A percentile compares a stretch with the other conserved stretches of the same genome.
These are phyloP conservation scores for Anastatus disparis DNA, from an alignment of 1,140 invertebrate species.

Conservation along the genomic window DNA sequence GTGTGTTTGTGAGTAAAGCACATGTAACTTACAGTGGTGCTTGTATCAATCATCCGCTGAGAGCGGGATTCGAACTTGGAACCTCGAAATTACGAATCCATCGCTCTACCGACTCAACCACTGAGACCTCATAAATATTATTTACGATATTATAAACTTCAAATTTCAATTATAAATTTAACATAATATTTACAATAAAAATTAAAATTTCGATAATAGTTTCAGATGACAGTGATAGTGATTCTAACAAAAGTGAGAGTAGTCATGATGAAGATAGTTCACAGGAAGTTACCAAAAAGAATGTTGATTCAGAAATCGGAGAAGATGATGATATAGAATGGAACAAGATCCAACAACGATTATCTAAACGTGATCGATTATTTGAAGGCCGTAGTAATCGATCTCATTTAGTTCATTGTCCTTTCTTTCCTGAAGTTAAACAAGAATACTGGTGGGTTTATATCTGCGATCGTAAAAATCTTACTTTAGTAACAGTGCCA, in stretches of 20 bases:
- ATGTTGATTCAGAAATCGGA: constrained; percentile 64
- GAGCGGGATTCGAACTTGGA: too few relatives aligned
- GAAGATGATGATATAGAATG: constrained; percentile 79
- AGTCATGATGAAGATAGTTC: constrained; percentile 69
- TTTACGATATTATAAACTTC: too few relatives aligned
- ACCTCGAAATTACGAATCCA: too few relatives aligned
- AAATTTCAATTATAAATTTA: too few relatives aligned
- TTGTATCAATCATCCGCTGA: too few relatives aligned
- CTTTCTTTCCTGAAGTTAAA: constrained; percentile 93
- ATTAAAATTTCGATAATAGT: constrained; percentile 1
- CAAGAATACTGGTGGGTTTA: constrained; percentile 99
- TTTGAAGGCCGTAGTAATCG: constrained; percentile 93
- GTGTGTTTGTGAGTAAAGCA: too few relatives aligned
- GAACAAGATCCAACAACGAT: constrained; percentile 76
- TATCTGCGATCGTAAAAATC: constrained; percentile 92
- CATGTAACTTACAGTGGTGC: too few relatives aligned
- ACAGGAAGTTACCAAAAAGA: constrained; percentile 60
- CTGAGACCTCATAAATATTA: too few relatives aligned
- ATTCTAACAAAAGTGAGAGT: constrained; percentile 68
- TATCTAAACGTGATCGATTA: constrained; percentile 84
- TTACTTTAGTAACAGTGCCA: constrained; percentile 88
- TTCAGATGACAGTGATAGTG: constrained; percentile 64
- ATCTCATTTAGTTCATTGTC: constrained; percentile 96
- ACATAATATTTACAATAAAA: too few relatives aligned
- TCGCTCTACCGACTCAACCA: too few relatives aligned